Conservation (phyloP, 1,140 invertebrate species). For the Drosophila fuyamai region DNA sequence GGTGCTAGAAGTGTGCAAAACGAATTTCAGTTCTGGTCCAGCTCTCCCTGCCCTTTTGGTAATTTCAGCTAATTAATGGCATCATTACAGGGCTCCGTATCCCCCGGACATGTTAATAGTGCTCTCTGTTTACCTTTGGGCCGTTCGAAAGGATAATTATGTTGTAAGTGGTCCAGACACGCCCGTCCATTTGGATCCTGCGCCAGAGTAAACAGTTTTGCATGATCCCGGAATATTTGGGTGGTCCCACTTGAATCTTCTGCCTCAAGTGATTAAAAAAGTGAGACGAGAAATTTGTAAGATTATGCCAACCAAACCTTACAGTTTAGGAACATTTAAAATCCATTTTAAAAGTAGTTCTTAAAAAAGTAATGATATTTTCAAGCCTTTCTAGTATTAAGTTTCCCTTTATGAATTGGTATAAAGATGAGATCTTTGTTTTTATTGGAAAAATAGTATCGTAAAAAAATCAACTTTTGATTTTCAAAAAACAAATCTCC, state of each 20-base stretch:
- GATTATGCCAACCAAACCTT: background rate
- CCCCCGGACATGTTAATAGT: slow-evolving; percentile 48
- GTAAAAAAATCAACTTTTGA: no score
- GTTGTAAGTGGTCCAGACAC: slow-evolving; percentile 65
- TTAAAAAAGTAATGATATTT: no score
- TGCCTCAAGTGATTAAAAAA: background rate
- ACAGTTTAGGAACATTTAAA: no score
- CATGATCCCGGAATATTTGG: slow-evolving; percentile 25
- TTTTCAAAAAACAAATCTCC: background rate
- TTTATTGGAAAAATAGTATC: no score
- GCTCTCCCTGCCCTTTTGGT: slow-evolving; percentile 32
- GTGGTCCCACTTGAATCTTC: slow-evolving; percentile 36
- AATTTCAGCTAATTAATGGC: slow-evolving; percentile 79
- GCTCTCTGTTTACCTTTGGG: slow-evolving; percentile 27
- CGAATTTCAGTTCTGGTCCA: slow-evolving; percentile 11
- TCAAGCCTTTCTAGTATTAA: no score
- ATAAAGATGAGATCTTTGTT: no score
- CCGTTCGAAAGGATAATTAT: slow-evolving; percentile 60
- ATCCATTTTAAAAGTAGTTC: no score
- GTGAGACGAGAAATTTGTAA: background rate
- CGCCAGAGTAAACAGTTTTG: slow-evolving; percentile 21
- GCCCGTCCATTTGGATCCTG: slow-evolving; percentile 38
- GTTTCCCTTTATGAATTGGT: no score
- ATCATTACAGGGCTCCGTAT: slow-evolving; percentile 56
- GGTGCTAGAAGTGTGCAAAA: slow-evolving; percentile 49